A percentile compares a stretch with the other conserved stretches of the same genome.
phyloP scores from a whole-genome alignment of 2,888 invertebrate species.

The Timandra comae region DNA sequence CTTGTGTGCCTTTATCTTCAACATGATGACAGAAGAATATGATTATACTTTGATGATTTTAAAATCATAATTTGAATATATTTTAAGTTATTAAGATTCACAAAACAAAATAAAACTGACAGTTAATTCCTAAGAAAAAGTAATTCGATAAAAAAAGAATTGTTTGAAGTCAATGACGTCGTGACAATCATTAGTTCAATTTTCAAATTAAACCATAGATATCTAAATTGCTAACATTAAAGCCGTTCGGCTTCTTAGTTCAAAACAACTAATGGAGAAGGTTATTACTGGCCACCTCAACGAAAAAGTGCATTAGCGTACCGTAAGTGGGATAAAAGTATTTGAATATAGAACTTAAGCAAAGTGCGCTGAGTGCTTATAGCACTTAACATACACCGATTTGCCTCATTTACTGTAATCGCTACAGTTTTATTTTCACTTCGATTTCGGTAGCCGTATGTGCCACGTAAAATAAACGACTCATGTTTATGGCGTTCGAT shows the following conservation, averaged over 20 bases:
- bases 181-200: conserved; percentile 14
- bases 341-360: conserved; percentile 70
- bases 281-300: conserved; percentile 63
- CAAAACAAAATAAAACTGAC: too few relatives aligned
- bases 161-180: too few relatives aligned
- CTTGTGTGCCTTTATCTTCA: too few relatives aligned
- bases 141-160: too few relatives aligned
- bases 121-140: too few relatives aligned
- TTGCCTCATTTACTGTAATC: conserved; percentile 62
- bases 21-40: too few relatives aligned
- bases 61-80: too few relatives aligned
- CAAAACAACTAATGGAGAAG: conserved; percentile 61
- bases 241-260: conserved; percentile 37
- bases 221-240: conserved; percentile 41
- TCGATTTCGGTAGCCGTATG: conserved; percentile 32
- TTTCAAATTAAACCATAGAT: conserved; percentile 26
- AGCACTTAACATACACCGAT: conserved; percentile 61
- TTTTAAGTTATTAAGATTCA: too few relatives aligned
- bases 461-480: conserved; percentile 33
- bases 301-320: conserved; percentile 72
- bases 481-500: conserved; percentile 34
- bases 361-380: conserved; percentile 62
- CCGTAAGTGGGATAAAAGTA: conserved; percentile 67
- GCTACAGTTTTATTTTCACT: conserved; percentile 47
- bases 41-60: too few relatives aligned